These are phyloP conservation scores for Babyrousa celebensis DNA, from an alignment of 2,797 vertebrate species.

Conservation along the genomic window DNA sequence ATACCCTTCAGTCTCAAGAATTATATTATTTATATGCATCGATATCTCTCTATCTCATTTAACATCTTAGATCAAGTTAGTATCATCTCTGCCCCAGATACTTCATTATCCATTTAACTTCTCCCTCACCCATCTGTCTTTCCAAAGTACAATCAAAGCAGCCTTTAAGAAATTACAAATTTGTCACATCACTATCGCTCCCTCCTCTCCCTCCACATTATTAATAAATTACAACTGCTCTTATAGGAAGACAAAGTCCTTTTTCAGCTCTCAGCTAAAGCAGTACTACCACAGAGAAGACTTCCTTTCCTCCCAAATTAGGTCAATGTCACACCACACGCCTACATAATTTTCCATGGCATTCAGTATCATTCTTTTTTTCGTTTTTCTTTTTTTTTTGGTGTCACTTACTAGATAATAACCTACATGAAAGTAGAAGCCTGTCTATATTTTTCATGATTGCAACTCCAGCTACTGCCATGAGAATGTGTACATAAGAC, in stretches of 20 bases:
- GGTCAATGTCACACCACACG: too few species aligned
- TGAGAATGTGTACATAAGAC: background rate
- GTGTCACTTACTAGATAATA: background rate
- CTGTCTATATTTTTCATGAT: background rate
- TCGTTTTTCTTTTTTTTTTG: background rate
- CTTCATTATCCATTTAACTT: background rate
- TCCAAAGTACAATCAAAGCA: background rate
- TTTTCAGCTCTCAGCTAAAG: background rate
- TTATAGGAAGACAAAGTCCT: background rate
- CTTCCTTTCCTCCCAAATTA: background rate
- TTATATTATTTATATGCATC: background rate
- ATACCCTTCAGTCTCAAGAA: background rate
- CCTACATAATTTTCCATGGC: fast-evolving
- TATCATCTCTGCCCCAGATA: background rate
- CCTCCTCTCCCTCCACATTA: background rate
- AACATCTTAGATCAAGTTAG: background rate
- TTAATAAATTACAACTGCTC: background rate
- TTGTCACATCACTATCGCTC: background rate
- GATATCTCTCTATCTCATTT: background rate
- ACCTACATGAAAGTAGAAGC: background rate
- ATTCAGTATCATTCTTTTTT: background rate
- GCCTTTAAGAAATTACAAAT: background rate
- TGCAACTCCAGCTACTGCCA: background rate
- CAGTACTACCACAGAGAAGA: background rate
- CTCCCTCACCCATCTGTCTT: background rate